Base-by-base conservation (phyloP, 2,888 invertebrate species). In the Pyrrhia umbra region DNA sequence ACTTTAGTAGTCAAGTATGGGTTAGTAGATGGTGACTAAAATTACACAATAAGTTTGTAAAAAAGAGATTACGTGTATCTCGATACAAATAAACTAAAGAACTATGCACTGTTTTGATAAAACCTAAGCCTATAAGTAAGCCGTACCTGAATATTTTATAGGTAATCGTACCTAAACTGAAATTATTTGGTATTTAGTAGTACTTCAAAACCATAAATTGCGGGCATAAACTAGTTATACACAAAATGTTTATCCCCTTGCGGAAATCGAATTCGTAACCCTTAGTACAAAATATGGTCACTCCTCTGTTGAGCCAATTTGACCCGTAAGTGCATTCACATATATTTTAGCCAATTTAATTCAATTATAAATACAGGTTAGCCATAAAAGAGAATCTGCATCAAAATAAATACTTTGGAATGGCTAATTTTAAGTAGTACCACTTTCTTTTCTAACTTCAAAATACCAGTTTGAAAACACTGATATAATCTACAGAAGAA, bases 201-300 rank as follows among this genome's bases (percentile, higher is more conserved):
- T 54, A 49, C 47, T 43, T 43, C 25, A 49, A 20, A 39, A 37
- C 16, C 43, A 67, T 69, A 73, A 69, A 69, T 69, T 47, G 52
- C 8, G 15, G 27, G 4, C 16, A 18, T 39, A 18, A 42, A 73
- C 27, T 72, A 18, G 42, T 30, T 30, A 52, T 51, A 39, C 34
- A 65, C 40, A 58, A 73, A 58, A 73, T 66, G 68, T 52, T 73
- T 43, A 59, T 66, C 39, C 73, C 59, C 39, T 74, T 27, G 49
- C 74, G 69, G 69, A 69, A 69, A 69, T 69, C 18, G 74, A 69
- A 73, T 73, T 47, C 43, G 59, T 52, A 59, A 67, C 68, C 68
- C 68, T 60, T 49, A 54, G 52, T 27, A 34, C 58, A 51, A 68
- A 73, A 73, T 69, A 73, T 58, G 25, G 42, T 20, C 42, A 66